Evolutionary conservation across 2,888 invertebrate species (phyloP).

Genomic region (Xestia c-nigrum): DNA sequence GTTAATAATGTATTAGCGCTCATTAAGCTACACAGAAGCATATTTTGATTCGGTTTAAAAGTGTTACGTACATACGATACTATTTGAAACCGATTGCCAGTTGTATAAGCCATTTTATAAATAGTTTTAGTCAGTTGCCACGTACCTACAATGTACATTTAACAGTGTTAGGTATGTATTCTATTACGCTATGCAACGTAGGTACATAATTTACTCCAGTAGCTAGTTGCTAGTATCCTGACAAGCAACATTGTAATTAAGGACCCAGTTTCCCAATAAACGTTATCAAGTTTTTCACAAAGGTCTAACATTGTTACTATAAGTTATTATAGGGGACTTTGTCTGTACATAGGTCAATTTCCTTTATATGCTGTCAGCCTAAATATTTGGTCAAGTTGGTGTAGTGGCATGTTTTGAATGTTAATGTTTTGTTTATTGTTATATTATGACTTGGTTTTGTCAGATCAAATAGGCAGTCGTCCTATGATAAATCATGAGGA

Average conservation of each 20-base stretch:
- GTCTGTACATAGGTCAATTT: slow-evolving; percentile 36
- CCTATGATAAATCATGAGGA: too few species aligned
- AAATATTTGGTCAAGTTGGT: slow-evolving; percentile 36
- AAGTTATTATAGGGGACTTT: slow-evolving; percentile 35
- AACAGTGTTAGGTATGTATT: background rate
- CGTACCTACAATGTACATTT: background rate
- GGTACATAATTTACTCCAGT: slow-evolving; percentile 28
- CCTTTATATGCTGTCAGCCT: slow-evolving; percentile 29
- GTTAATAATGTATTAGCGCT: background rate
- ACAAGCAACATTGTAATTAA: slow-evolving; percentile 52
- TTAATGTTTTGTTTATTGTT: slow-evolving; percentile 18
- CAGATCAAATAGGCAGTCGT: background rate
- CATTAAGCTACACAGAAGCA: background rate
- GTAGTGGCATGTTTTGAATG: slow-evolving; percentile 5
- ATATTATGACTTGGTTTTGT: background rate
- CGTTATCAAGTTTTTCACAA: slow-evolving; percentile 55
- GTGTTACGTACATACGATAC: background rate
- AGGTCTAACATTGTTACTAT: slow-evolving; percentile 48
- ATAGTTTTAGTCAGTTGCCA: background rate
- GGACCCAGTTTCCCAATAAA: slow-evolving; percentile 51
- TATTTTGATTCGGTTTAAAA: background rate
- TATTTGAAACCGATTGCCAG: background rate
- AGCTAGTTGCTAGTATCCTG: slow-evolving; percentile 7
- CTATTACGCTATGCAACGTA: background rate
- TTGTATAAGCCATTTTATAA: background rate